phyloP scores from a whole-genome alignment of 2,797 vertebrate species.

The Strix occidentalis region DNA sequence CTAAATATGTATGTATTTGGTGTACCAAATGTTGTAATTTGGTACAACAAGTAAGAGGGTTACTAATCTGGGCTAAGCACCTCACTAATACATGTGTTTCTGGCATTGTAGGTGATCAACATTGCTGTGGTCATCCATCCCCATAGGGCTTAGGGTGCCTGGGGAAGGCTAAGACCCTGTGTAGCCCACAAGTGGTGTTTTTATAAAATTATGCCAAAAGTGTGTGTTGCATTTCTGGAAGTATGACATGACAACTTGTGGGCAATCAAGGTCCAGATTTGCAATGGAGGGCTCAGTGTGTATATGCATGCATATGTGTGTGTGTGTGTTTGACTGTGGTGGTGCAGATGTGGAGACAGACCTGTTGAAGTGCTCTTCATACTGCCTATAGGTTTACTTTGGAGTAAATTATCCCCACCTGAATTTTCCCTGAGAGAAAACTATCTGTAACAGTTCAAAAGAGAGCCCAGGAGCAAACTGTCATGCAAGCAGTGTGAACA shows the following conservation, averaged over 20 bases:
- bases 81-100: background rate
- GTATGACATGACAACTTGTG: background rate
- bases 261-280: background rate
- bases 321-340: background rate
- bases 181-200: background rate
- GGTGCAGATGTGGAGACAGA: background rate
- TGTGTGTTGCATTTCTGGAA: background rate
- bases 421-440: constrained; percentile 7
- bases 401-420: background rate
- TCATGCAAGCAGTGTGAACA: background rate
- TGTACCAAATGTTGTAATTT: background rate
- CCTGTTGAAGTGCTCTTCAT: background rate
- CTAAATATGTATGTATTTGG: background rate
- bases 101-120: fast-evolving
- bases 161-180: background rate
- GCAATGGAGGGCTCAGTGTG: background rate
- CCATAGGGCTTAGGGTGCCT: background rate
- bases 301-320: fast-evolving
- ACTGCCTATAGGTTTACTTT: background rate
- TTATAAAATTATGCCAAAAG: background rate
- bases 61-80: background rate
- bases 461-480: constrained; percentile 5
- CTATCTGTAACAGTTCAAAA: background rate
- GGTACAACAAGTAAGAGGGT: background rate
- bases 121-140: background rate